phyloP scores from a whole-genome alignment of 2,888 invertebrate species.

The Lasioglossum calceatum region DNA sequence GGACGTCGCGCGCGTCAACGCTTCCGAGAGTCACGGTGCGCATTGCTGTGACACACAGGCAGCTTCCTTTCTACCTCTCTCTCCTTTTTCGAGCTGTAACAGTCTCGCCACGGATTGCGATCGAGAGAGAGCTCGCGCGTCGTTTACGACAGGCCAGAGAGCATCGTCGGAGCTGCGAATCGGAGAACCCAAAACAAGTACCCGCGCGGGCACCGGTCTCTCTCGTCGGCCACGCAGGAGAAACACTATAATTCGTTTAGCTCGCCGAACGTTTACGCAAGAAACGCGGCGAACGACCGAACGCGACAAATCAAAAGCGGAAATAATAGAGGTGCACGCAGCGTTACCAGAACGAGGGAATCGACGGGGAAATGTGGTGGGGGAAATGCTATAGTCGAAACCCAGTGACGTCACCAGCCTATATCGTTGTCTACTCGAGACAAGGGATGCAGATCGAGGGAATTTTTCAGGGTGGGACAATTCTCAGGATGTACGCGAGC shows the following conservation, averaged over 20 bases:
- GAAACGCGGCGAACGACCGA: background rate
- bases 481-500: no score
- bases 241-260: background rate
- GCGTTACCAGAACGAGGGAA: background rate
- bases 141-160: slow-evolving; percentile 43
- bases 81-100: slow-evolving; percentile 39
- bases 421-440: no score
- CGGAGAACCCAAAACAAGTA: background rate
- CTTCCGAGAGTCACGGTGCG: slow-evolving; percentile 75
- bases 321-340: background rate
- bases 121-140: slow-evolving; percentile 50
- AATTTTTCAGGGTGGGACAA: no score
- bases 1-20: slow-evolving; percentile 69
- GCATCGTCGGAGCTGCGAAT: slow-evolving; percentile 52
- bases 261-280: background rate
- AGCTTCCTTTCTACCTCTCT: slow-evolving; percentile 58
- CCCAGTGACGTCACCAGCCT: no score
- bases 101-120: slow-evolving; percentile 42
- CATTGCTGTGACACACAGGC: slow-evolving; percentile 72
- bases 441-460: no score
- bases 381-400: background rate
- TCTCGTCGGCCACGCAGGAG: slow-evolving; percentile 2
- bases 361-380: no score
- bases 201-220: background rate
- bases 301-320: background rate